These are phyloP conservation scores for Temnothorax curvispinosus DNA, from an alignment of 1,140 invertebrate genomes.

Conservation along the genomic window DNA sequence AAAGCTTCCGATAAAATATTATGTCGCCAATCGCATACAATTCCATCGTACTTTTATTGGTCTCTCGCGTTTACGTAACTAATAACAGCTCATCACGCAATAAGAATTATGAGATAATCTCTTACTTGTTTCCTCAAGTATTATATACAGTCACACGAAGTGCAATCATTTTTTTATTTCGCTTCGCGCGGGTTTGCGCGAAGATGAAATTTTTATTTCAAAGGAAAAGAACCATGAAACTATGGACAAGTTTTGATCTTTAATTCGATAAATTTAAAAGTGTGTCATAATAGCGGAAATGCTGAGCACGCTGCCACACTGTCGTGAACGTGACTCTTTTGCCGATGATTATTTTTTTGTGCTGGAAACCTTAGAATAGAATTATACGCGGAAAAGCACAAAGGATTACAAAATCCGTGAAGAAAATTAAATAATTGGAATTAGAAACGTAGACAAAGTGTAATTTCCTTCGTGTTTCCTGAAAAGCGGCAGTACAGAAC, in stretches of 20 bases:
- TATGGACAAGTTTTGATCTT: background rate
- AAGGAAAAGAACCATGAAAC: background rate
- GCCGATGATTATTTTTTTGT: background rate
- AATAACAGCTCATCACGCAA: slow-evolving; percentile 2
- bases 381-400: background rate
- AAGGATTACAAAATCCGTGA: background rate
- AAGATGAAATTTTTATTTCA: background rate
- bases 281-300: background rate
- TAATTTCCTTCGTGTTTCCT: slow-evolving; percentile 3
- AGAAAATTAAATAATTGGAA: slow-evolving; percentile 17
- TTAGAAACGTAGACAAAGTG: background rate
- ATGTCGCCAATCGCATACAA: background rate
- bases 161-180: background rate
- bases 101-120: slow-evolving; percentile 4
- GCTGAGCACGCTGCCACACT: background rate
- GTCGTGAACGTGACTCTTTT: slow-evolving; percentile 40
- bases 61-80: slow-evolving; percentile 11
- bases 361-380: background rate
- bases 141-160: background rate
- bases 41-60: background rate
- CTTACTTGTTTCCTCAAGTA: background rate
- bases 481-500: background rate
- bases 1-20: background rate
- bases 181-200: background rate
- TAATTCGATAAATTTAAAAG: background rate